Base-by-base conservation (phyloP, 2,113 vertebrate genomes). In the Melanerpes aurifrons region DNA sequence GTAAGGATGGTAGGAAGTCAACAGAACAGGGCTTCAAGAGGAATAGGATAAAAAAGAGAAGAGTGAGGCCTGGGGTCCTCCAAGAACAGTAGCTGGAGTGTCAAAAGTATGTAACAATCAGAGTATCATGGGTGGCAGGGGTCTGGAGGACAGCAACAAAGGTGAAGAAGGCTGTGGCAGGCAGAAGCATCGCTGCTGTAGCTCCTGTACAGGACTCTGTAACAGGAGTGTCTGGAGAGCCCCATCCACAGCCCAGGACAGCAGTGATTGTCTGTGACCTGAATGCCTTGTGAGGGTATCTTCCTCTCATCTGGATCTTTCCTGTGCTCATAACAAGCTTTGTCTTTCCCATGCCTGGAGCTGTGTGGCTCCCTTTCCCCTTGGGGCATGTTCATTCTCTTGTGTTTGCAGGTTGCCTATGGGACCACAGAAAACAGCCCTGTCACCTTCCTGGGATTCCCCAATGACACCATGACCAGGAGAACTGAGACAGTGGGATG, bases 351-450 rank as follows among this genome's bases (percentile, higher is more conserved):
- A 3, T 15, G 29, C 14, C 47, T 61, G 26, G 62, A 62, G 56
- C 73, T 45, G 17, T 10, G 40, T 0, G 1, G 13, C 47, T 9
- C 26, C 61, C 56, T n/a, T 93, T 71, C 37, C 32, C 26, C 35
- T 3, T 18, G 56, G 80, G 70, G 12, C 48, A 37, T 1, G 1
- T 90, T 71, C 80, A 29, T 64, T 18, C 58, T 74, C 50, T 77
- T 82, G 56, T 94, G 78, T 69, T 88, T 78, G 77, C 96, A 99
- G 99, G 93, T 98, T 80, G 98, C 53, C 54, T 99, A 99, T 17
- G 99, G 99, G 61, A 98, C 99, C 87, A 99, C 99, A 1, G 99
- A 99, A 96, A 99, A 99, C 97, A 99, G 99, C 73, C 99, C 99
- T 0, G 98, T 99, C 84, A 99, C 99, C 8, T 99, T 99, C 96